A percentile compares a stretch with the other conserved stretches of the same genome.
phyloP scores from a whole-genome alignment of 2,113 vertebrate genomes.

The Grus americana region DNA sequence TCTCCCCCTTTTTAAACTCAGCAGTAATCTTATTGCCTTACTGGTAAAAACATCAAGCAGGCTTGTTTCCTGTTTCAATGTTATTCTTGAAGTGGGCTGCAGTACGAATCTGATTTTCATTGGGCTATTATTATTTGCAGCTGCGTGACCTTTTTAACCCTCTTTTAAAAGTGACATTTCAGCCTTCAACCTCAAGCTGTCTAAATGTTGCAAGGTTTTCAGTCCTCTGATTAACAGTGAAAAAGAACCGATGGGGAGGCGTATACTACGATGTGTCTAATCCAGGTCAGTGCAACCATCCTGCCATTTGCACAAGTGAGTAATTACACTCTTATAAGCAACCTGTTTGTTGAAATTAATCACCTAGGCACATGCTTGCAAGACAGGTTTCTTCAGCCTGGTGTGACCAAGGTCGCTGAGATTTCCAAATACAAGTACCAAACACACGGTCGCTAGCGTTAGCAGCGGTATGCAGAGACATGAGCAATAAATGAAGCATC shows the following conservation, averaged over 20 bases:
- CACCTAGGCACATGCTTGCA: conserved; percentile 14
- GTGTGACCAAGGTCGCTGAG: neutral
- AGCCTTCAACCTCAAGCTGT: conserved; percentile 75
- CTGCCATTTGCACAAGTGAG: conserved; percentile 2
- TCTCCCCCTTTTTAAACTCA: conserved; percentile 41
- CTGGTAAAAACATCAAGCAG: conserved; percentile 76
- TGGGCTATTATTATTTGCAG: conserved; percentile 85
- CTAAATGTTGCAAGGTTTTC: conserved; percentile 70
- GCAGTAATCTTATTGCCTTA: conserved; percentile 59
- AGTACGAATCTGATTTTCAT: conserved; percentile 84
- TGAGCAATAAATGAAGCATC: conserved; percentile 22
- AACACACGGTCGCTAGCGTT: rapidly evolving
- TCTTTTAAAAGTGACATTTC: conserved; percentile 81
- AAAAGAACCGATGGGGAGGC: conserved; percentile 26
- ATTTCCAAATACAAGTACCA: neutral
- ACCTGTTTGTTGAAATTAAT: conserved; percentile 56
- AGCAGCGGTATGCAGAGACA: neutral
- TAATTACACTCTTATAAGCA: conserved; percentile 31
- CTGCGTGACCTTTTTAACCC: conserved; percentile 82
- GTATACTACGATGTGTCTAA: neutral
- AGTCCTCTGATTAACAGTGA: conserved; percentile 62
- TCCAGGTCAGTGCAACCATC: conserved; percentile 37
- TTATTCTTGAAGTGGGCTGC: conserved; percentile 79
- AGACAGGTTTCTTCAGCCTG: conserved; percentile 30
- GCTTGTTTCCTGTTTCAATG: conserved; percentile 80